A percentile compares a stretch with the other conserved stretches of the same genome.
Conservation (phyloP, 2,113 vertebrate genomes). For the Ptilonorhynchus violaceus region DNA sequence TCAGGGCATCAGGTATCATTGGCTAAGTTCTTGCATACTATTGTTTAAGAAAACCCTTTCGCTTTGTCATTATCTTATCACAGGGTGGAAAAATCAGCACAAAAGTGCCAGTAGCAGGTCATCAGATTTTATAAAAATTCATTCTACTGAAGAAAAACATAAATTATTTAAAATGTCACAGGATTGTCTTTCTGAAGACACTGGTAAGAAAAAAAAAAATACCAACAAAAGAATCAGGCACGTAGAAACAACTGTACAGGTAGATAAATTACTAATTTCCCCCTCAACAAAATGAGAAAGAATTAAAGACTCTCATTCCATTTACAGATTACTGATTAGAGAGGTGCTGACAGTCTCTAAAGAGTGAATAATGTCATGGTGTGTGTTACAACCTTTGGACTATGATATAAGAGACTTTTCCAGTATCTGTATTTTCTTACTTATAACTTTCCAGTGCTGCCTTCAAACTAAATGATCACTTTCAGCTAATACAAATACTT, state of each 20-base stretch:
- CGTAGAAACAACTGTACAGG: not conserved
- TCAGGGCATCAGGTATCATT: not conserved
- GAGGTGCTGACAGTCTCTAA: slow-evolving; percentile 1
- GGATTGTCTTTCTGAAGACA: not conserved
- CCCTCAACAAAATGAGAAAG: not conserved
- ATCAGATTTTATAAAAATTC: not conserved
- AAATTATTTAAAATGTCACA: not conserved
- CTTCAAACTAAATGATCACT: not conserved
- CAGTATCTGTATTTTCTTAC: not conserved
- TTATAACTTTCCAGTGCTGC: not conserved
- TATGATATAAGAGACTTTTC: not conserved
- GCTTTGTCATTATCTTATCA: not conserved
- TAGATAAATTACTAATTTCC: not conserved
- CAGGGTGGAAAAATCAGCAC: not conserved
- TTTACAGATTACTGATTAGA: slow-evolving; percentile 9
- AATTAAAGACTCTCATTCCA: not conserved
- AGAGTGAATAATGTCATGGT: not conserved
- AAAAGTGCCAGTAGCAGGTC: not conserved
- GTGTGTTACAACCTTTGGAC: not conserved
- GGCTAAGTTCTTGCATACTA: not conserved
- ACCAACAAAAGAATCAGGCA: not conserved
- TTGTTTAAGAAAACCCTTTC: not conserved
- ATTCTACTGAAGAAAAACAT: not conserved
- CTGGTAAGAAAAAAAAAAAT: not conserved
- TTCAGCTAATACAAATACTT: not conserved